Base-by-base conservation (phyloP, 2,888 invertebrate species). In the Agrotis segetum region DNA sequence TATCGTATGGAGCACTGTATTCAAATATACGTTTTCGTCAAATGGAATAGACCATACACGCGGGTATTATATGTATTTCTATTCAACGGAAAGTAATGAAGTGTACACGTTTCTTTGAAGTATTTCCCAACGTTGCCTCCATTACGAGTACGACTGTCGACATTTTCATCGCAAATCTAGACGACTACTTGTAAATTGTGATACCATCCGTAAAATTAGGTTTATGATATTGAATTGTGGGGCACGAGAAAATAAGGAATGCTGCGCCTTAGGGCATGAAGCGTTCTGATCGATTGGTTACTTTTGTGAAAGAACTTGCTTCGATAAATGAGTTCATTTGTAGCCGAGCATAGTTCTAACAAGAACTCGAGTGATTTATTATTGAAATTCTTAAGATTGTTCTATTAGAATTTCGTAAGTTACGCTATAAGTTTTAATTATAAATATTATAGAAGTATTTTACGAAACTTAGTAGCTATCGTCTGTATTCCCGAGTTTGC, bases 191-290 rank as follows among this genome's bases (percentile, higher is more conserved):
- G 81, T 76, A 71, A 75, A 80, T 80, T 80, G 81, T 67, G 75
- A 61, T 66, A 49, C 49, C 71, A 75, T 50, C 60, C 67, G 71
- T 63, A 71, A 79, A 80, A 80, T 75, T 80, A 67, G 76, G 76
- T 79, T 78, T 66, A 66, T 71, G 65, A 59, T 78, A 78, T 80
- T 78, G 80, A 74, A 79, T 77, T 74, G 80, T 66, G 66, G 61
- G 59, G 21, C 24, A 56, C 17, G 40, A 65, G 62, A 70, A 70
- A 59, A 70, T 63, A 24, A 55, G 58, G 69, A 77, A 74, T 59
- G 56, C 74, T 49, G 50, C 63, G 79, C 55, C 63, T 40, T 34
- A 68, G 66, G 73, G 76, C 66, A 58, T 50, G 52, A 58, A 65
- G 50, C 66, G 24, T 52, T 61, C 29, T 66, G 60, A 76, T 77